Conservation (phyloP, 2,888 invertebrate genomes). For the Nemoura dubitans region DNA sequence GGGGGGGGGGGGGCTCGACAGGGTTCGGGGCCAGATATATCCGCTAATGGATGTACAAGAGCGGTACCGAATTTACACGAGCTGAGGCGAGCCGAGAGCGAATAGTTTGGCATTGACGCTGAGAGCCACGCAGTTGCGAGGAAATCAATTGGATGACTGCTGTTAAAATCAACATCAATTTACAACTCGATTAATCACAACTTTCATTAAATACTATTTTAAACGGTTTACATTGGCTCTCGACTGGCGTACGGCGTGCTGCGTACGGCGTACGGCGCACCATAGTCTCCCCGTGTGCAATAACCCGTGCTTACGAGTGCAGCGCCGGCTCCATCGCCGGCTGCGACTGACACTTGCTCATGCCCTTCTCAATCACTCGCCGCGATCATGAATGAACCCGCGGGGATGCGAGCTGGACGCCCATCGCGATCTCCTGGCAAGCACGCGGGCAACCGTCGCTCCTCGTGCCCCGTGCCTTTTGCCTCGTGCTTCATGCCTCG, state of each 20-base stretch:
- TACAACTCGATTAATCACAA: neutral
- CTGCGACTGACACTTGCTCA: neutral
- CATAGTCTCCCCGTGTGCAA: neutral
- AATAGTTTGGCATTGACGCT: neutral
- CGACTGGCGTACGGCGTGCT: neutral
- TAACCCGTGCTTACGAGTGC: neutral
- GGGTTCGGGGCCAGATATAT: neutral
- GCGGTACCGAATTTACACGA: neutral
- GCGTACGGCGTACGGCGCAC: too few relatives aligned
- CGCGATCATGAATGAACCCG: neutral
- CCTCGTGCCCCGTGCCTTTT: too few relatives aligned
- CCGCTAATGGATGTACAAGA: neutral
- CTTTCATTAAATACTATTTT: neutral
- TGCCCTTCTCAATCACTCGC: neutral
- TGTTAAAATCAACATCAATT: neutral
- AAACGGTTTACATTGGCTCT: neutral
- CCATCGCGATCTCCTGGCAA: too few relatives aligned
- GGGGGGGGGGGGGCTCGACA: neutral
- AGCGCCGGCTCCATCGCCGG: neutral
- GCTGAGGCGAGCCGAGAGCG: neutral
- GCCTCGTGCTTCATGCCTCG: too few relatives aligned
- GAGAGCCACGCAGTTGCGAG: neutral
- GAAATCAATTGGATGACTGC: neutral
- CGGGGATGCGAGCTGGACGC: too few relatives aligned
- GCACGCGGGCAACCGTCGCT: too few relatives aligned